Percentiles rank a stretch among this genome's conserved stretches.
These are phyloP conservation scores for Micrasema minimum DNA, from an alignment of 1,140 invertebrate genomes.

Conservation along the genomic window DNA sequence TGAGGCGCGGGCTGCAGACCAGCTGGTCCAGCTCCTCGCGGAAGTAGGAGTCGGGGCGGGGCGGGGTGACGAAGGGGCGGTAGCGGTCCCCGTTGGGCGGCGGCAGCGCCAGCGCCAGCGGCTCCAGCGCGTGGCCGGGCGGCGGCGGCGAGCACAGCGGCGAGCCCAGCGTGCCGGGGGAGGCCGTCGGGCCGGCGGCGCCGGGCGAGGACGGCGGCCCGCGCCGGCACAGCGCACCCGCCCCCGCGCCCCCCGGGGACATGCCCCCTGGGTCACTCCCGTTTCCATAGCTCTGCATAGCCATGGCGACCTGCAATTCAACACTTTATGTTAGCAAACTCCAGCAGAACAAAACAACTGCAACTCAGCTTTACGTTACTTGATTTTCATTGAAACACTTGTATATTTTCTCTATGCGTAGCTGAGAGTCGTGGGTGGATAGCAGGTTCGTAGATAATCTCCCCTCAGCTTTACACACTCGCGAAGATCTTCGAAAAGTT, in stretches of 20 bases:
- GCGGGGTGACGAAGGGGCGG: conserved; percentile 63
- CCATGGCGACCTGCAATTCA: conserved; percentile 67
- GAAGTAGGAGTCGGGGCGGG: conserved; percentile 58
- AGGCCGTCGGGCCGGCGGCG: conserved; percentile 59
- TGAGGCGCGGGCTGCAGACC: conserved; percentile 20
- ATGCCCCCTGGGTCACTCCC: conserved; percentile 71
- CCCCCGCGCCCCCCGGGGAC: conserved; percentile 74
- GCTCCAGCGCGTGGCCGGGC: conserved; percentile 61
- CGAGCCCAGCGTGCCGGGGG: conserved; percentile 61
- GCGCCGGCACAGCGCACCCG: conserved; percentile 74
- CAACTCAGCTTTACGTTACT: too few relatives aligned
- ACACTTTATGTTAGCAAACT: too few relatives aligned
- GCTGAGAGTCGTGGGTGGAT: too few relatives aligned
- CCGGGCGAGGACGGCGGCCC: conserved; percentile 63
- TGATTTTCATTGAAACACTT: too few relatives aligned
- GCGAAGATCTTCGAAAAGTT: too few relatives aligned
- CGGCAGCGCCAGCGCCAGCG: conserved; percentile 48
- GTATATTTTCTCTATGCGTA: too few relatives aligned
- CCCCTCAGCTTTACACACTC: too few relatives aligned
- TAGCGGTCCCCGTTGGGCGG: conserved; percentile 57
- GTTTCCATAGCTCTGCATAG: conserved; percentile 64
- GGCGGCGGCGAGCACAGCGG: conserved; percentile 63
- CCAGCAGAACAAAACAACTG: too few relatives aligned
- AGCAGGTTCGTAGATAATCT: too few relatives aligned
- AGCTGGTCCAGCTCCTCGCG: conserved; percentile 46